Evolutionary conservation across 2,888 invertebrate species (phyloP).

Genomic region (Ichneumoninae sp.): DNA sequence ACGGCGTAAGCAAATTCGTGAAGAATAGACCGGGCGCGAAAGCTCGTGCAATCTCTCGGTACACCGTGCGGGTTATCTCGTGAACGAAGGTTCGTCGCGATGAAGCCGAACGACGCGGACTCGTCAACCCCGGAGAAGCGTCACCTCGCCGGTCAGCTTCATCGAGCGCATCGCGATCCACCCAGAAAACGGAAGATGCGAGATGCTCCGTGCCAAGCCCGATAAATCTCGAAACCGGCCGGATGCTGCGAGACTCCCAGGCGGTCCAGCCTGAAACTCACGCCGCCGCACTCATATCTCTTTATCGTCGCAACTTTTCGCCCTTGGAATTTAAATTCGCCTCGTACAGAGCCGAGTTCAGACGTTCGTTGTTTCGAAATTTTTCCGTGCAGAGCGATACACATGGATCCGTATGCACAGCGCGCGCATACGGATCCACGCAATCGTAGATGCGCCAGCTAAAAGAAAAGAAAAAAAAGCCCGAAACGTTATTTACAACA

Average conservation of each 20-base stretch:
- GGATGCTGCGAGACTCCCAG: slow-evolving; percentile 31
- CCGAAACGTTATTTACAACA: slow-evolving; percentile 35
- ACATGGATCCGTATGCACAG: too few relatives aligned
- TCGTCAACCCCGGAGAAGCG: too few relatives aligned
- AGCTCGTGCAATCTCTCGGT: slow-evolving; percentile 5
- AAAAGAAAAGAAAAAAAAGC: neutral
- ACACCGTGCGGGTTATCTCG: slow-evolving; percentile 24
- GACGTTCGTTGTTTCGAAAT: slow-evolving; percentile 21
- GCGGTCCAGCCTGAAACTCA: neutral
- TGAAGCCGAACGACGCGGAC: neutral
- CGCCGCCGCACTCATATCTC: slow-evolving; percentile 8
- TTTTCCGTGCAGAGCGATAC: neutral
- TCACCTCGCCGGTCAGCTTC: slow-evolving; percentile 7
- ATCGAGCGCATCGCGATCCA: neutral
- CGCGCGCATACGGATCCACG: neutral
- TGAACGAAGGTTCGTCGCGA: neutral
- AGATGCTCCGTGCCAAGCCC: slow-evolving; percentile 38
- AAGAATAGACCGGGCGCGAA: slow-evolving; percentile 27
- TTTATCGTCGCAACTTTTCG: slow-evolving; percentile 39
- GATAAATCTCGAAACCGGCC: slow-evolving; percentile 54
- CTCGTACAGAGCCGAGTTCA: neutral
- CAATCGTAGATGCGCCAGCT: neutral
- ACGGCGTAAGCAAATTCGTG: slow-evolving; percentile 45
- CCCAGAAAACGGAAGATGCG: slow-evolving; percentile 3
- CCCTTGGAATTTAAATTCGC: slow-evolving; percentile 39